phyloP scores from a whole-genome alignment of 2,113 vertebrate species.

The Corydoras sp. region DNA sequence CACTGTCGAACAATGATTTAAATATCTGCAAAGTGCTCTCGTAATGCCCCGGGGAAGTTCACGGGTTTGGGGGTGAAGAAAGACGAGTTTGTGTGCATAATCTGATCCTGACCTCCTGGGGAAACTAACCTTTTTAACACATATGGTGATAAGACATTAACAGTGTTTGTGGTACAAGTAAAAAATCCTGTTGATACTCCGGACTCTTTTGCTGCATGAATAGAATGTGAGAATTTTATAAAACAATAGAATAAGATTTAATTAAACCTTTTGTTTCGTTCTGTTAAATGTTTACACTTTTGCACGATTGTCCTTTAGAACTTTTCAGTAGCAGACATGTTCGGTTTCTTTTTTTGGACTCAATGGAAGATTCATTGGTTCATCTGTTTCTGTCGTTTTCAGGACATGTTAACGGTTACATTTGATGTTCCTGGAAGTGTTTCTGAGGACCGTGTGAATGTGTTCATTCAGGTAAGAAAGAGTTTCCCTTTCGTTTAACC shows the following conservation, averaged over 20 bases:
- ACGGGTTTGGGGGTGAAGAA: slow-evolving; percentile 33
- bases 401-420: slow-evolving; percentile 88
- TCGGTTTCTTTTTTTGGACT: too few species aligned
- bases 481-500: too few species aligned
- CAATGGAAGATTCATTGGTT: too few species aligned
- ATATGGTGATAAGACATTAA: slow-evolving; percentile 26
- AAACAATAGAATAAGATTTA: too few species aligned
- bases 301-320: too few species aligned
- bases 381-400: neutral
- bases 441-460: slow-evolving; percentile 79
- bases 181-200: slow-evolving; percentile 12
- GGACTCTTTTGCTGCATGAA: neutral
- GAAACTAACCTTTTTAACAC: slow-evolving; percentile 24
- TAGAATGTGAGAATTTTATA: too few species aligned
- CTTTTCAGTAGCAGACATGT: too few species aligned
- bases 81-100: slow-evolving; percentile 13
- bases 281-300: too few species aligned
- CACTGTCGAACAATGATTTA: slow-evolving; percentile 66
- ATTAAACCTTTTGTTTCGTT: too few species aligned
- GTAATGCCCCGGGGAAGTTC: slow-evolving; percentile 59
- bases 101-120: slow-evolving; percentile 24
- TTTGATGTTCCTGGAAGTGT: slow-evolving; percentile 82
- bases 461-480: slow-evolving; percentile 81
- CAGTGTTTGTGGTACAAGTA: slow-evolving; percentile 19
- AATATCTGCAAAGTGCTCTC: slow-evolving; percentile 68